A percentile compares a stretch with the other conserved stretches of the same genome.
These are phyloP conservation scores for Agrenia bidenticulata DNA, from an alignment of 2,888 invertebrate species.

Conservation along the genomic window DNA sequence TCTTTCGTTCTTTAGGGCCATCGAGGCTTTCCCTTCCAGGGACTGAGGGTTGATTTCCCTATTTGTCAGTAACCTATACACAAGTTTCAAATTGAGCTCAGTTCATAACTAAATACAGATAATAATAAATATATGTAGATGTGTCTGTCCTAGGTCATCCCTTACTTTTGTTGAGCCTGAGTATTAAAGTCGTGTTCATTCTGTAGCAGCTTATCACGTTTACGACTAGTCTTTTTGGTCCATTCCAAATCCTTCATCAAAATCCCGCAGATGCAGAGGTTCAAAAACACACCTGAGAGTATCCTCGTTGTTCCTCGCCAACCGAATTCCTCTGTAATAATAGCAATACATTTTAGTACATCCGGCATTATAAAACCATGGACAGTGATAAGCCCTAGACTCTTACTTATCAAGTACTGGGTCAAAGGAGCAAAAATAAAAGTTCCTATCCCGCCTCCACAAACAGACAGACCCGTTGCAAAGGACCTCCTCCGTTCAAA, in stretches of 20 bases:
- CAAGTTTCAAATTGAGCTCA: no score
- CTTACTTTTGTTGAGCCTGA: conserved; percentile 14
- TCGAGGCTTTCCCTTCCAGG: conserved; percentile 27
- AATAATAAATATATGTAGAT: no score
- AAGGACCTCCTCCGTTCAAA: conserved; percentile 81
- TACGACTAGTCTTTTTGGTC: conserved; percentile 60
- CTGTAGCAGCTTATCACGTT: conserved; percentile 12
- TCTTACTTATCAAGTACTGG: conserved; percentile 64
- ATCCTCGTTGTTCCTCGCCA: conserved; percentile 83
- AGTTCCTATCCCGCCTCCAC: conserved; percentile 85
- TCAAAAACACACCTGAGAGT: conserved; percentile 77
- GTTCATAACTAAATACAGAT: no score
- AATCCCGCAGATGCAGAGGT: conserved; percentile 77
- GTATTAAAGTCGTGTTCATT: conserved; percentile 18
- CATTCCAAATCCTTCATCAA: conserved; percentile 84
- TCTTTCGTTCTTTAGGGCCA: conserved; percentile 55
- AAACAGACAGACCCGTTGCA: conserved; percentile 82
- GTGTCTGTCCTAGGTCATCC: not conserved
- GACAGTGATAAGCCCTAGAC: no score
- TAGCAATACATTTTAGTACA: not conserved
- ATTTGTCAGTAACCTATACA: conserved; percentile 18
- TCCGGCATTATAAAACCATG: no score
- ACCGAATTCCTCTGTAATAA: conserved; percentile 66
- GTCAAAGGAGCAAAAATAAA: conserved; percentile 81
- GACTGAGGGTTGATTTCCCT: conserved; percentile 27